Conservation (phyloP, 2,888 invertebrate species). For the Brachyptera risi region DNA sequence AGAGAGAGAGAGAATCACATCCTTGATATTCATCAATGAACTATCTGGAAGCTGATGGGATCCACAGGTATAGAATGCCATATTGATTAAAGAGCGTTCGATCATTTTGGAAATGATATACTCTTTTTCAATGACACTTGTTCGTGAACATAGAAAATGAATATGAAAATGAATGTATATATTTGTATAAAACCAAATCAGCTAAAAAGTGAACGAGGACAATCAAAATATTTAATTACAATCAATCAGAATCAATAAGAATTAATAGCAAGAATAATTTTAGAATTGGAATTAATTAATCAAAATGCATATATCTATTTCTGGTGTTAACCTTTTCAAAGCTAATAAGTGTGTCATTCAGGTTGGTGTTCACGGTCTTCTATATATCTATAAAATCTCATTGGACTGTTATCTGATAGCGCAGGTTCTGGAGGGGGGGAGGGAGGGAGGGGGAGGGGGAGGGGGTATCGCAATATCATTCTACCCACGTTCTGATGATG, state of each 20-base stretch:
- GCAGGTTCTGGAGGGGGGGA: slow-evolving; percentile 25
- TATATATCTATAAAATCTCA: too few relatives aligned
- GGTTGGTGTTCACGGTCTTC: slow-evolving; percentile 29
- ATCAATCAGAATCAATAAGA: neutral
- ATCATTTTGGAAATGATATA: too few relatives aligned
- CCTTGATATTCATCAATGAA: too few relatives aligned
- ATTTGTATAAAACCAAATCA: neutral
- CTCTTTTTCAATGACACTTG: too few relatives aligned
- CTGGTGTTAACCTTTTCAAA: too few relatives aligned
- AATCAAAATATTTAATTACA: neutral
- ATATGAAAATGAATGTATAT: neutral
- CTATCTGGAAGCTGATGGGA: too few relatives aligned
- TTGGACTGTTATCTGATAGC: slow-evolving; percentile 23
- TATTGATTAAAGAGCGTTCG: too few relatives aligned
- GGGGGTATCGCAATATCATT: slow-evolving; percentile 56
- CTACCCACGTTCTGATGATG: slow-evolving; percentile 61
- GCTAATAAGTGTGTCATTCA: slow-evolving; percentile 32
- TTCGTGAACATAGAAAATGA: too few relatives aligned
- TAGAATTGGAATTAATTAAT: slow-evolving; percentile 28
- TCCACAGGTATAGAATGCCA: too few relatives aligned
- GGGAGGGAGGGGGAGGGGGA: slow-evolving; percentile 28
- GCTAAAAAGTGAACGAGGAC: slow-evolving; percentile 3
- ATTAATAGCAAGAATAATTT: slow-evolving; percentile 24
- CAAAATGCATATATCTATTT: too few relatives aligned
- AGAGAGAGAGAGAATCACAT: too few relatives aligned